Percentiles rank a stretch among this genome's conserved stretches.
phyloP scores from a whole-genome alignment of 2,888 invertebrate species.

The Dendrolimus houi region DNA sequence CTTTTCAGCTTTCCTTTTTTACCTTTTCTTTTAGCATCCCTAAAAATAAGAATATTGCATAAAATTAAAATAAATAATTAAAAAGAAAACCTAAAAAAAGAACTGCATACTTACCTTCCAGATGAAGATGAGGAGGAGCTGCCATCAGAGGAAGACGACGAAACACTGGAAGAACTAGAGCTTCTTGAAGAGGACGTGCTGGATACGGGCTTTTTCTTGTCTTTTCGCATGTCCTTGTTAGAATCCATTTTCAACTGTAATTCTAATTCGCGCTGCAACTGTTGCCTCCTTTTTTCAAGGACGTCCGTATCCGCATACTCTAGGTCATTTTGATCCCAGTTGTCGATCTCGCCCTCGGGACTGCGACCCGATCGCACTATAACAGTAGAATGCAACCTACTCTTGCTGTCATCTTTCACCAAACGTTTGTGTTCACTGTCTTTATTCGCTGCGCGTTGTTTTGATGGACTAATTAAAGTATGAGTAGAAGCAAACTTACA shows the following conservation, averaged over 20 bases:
- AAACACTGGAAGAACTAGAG: slow-evolving; percentile 79
- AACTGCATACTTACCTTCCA: slow-evolving; percentile 39
- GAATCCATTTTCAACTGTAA: slow-evolving; percentile 86
- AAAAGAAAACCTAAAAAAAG: background rate
- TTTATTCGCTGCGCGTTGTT: slow-evolving; percentile 81
- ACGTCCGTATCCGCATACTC: slow-evolving; percentile 89
- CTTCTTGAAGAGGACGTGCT: slow-evolving; percentile 82
- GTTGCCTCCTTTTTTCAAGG: slow-evolving; percentile 83
- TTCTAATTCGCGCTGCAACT: slow-evolving; percentile 86
- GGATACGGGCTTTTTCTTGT: slow-evolving; percentile 80
- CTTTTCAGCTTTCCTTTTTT: slow-evolving; percentile 74
- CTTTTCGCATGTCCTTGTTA: slow-evolving; percentile 80
- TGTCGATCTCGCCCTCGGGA: slow-evolving; percentile 82
- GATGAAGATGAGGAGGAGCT: slow-evolving; percentile 80
- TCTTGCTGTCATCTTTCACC: slow-evolving; percentile 79
- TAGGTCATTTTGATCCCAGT: slow-evolving; percentile 86
- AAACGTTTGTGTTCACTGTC: slow-evolving; percentile 73
- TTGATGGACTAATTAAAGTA: slow-evolving; percentile 85
- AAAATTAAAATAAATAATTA: background rate
- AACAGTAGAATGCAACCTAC: slow-evolving; percentile 79
- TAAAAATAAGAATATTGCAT: slow-evolving; percentile 16
- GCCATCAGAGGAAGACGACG: slow-evolving; percentile 80
- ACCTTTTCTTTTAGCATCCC: slow-evolving; percentile 66
- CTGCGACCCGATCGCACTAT: slow-evolving; percentile 76
- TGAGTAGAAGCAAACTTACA: slow-evolving; percentile 87